Percentiles rank a stretch among this genome's conserved stretches.
phyloP scores from a whole-genome alignment of 2,888 invertebrate species.

The Entomobrya multifasciata region DNA sequence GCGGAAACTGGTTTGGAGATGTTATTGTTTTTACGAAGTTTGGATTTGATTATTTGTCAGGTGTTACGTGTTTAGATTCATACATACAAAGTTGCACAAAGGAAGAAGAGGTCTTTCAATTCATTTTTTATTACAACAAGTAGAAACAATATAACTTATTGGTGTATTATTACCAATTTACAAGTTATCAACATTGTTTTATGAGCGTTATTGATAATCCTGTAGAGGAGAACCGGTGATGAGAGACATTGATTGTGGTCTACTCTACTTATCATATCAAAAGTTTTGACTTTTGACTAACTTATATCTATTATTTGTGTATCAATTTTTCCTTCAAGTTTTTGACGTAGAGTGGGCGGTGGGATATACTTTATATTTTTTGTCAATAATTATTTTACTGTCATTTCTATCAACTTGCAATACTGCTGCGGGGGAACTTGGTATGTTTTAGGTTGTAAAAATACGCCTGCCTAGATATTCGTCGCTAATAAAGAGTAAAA shows the following conservation, averaged over 20 bases:
- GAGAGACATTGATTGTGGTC: constrained; percentile 41
- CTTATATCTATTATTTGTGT: background rate
- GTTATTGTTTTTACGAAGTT: constrained; percentile 4
- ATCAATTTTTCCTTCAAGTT: constrained; percentile 15
- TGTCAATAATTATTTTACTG: constrained; percentile 19
- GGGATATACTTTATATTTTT: constrained; percentile 4
- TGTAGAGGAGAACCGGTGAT: constrained; percentile 25
- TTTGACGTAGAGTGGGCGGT: constrained; percentile 52
- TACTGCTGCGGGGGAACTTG: background rate
- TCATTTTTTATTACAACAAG: background rate
- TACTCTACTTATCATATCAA: constrained; percentile 35
- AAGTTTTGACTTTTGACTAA: constrained; percentile 11
- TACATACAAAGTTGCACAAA: background rate
- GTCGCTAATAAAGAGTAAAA: background rate
- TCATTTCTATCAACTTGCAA: constrained; percentile 54
- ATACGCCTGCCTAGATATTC: background rate
- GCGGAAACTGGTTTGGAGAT: constrained; percentile 63
- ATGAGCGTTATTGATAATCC: constrained; percentile 58
- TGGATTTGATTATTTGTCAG: constrained; percentile 45
- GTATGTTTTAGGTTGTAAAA: background rate
- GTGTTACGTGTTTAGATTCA: constrained; percentile 12
- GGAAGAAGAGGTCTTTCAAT: background rate
- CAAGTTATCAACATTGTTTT: constrained; percentile 59
- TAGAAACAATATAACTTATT: background rate
- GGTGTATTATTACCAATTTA: constrained; percentile 56